phyloP scores from a whole-genome alignment of 2,888 invertebrate species.

The Thecophora atra region DNA sequence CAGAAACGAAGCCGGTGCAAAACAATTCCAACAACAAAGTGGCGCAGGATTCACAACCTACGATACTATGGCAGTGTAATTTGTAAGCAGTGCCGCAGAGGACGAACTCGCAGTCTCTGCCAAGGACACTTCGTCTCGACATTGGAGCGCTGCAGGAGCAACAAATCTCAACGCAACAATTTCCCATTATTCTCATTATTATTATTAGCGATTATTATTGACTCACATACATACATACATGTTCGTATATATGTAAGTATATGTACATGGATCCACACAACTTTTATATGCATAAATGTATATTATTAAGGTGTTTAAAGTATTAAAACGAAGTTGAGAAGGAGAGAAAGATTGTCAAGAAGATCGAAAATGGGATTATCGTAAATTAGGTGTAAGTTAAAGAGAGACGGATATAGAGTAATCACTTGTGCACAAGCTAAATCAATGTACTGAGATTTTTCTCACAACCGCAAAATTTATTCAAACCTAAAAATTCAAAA shows the following conservation, averaged over 20 bases:
- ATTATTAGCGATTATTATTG: constrained; percentile 1
- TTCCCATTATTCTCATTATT: not conserved
- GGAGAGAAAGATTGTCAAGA: not conserved
- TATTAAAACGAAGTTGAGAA: not conserved
- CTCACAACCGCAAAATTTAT: too few species aligned
- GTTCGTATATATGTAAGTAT: constrained; percentile 18
- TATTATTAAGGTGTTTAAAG: not conserved
- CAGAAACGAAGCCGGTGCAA: constrained; percentile 94
- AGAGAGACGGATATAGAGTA: too few species aligned
- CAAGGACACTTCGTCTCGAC: not conserved
- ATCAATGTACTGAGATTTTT: too few species aligned
- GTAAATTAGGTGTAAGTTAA: too few species aligned
- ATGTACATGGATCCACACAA: constrained; percentile 4
- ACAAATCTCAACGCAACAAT: constrained; percentile 5
- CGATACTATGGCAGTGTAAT: constrained; percentile 99
- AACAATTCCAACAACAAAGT: constrained; percentile 74
- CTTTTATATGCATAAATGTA: constrained; percentile 19
- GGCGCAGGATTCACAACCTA: constrained; percentile 95
- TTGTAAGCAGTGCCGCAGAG: constrained; percentile 71
- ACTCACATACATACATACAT: constrained; percentile 9
- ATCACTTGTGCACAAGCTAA: too few species aligned
- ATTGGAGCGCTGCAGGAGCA: not conserved
- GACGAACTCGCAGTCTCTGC: too few species aligned
- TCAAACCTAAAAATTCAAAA: too few species aligned
- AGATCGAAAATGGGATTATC: not conserved